Base-by-base conservation (phyloP, 2,888 invertebrate species). In the Hipparchia semele region DNA sequence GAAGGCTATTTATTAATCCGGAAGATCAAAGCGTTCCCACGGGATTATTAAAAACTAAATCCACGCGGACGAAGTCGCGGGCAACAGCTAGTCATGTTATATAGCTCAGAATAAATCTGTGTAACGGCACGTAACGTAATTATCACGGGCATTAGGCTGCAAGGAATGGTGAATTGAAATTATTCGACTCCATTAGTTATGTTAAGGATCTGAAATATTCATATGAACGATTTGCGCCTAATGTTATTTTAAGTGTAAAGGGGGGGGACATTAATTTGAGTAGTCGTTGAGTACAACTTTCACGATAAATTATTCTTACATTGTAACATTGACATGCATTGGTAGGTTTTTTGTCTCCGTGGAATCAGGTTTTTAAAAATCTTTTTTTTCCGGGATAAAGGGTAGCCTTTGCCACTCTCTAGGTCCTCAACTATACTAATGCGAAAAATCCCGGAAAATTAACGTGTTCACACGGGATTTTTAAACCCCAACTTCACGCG, bases 141-240 rank as follows among this genome's bases (percentile, higher is more conserved):
- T 53, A 39, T 53, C 12, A 12, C 65, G 23, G 53, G 23, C 33
- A 53, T 39, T 53, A 65, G 51, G 53, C 64, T 33, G 12, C 12
- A 33, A 6, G 8, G 49, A 51, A 33, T 1, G 51, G 13, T 12
- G 33, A 33, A 23, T 10, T 65, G 51, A 64, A 64, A 64, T 64
- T 23, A 62, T 62, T 5, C 51, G 23, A 51, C 8, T 46, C 39
- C 65, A 12, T 65, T 33, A 65, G 65, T 51, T 10, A 7, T 10
- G 39, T 8, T 65, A 12, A 33, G 51, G 12, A 51, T 53, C 64
- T 51, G 23, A 53, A 33, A 53, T 65, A 65, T 65, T 65, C 65
- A 51, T 65, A 33, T 12, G 10, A 53, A 65, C 33, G 33, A 7
- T 6, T 65, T 12, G 33, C 0, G 51, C 33, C 12, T 53, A 65